Conservation (phyloP, 1,140 invertebrate species). For the Aphelenchoides fujianensis region DNA sequence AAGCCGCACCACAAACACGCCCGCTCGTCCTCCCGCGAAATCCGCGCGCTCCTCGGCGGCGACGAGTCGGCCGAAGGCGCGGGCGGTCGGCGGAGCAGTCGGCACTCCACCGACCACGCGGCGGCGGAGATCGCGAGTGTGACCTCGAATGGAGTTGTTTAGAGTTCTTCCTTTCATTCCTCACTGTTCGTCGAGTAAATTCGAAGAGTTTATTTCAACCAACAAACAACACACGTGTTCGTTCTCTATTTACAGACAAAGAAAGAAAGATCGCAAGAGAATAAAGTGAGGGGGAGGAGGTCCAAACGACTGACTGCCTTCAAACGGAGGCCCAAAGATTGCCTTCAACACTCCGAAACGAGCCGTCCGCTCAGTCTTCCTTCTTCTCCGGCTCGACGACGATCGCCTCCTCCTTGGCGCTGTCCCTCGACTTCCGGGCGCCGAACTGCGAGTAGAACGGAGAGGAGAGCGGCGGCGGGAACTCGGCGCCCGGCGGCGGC, state of each 20-base stretch:
- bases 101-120: neutral
- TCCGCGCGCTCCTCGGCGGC: neutral
- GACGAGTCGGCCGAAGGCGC: neutral
- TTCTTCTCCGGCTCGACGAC: neutral
- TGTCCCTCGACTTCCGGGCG: neutral
- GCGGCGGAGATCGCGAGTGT: neutral
- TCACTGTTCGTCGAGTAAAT: neutral
- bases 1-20: neutral
- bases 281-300: neutral
- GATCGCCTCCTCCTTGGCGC: neutral
- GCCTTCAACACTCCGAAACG: too few relatives aligned
- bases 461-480: neutral
- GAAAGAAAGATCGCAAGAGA: neutral
- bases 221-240: neutral
- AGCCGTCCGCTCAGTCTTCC: neutral
- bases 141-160: slow-evolving; percentile 3
- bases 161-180: neutral
- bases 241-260: neutral
- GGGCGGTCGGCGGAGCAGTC: neutral
- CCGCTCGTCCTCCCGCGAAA: neutral
- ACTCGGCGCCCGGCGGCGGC: neutral
- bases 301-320: too few relatives aligned
- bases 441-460: slow-evolving; percentile 3
- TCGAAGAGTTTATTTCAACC: neutral
- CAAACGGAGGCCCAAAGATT: too few relatives aligned